A percentile compares a stretch with the other conserved stretches of the same genome.
Conservation (phyloP, 2,797 vertebrate species). For the Anas capensis region DNA sequence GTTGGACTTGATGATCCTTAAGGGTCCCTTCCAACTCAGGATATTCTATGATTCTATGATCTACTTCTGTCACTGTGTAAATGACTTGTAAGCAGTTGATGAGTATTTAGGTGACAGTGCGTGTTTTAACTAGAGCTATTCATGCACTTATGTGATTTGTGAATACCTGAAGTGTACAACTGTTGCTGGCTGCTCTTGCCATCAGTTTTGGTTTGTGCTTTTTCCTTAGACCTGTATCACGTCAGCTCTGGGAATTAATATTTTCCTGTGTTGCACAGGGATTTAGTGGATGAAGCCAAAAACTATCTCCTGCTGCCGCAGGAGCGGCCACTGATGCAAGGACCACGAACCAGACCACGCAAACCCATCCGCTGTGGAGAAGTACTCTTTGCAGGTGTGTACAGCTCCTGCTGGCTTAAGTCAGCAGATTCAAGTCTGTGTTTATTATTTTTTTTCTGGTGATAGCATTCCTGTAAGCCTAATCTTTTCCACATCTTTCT, state of each 20-base stretch:
- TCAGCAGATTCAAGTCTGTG: not conserved
- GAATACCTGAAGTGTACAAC: not conserved
- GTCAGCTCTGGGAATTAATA: conserved; percentile 8
- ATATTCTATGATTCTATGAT: too few relatives aligned
- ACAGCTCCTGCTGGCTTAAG: not conserved
- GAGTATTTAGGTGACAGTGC: not conserved
- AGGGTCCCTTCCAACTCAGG: too few relatives aligned
- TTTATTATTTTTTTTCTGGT: not conserved
- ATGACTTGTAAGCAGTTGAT: not conserved
- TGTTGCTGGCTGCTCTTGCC: conserved; percentile 4
- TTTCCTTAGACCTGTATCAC: not conserved
- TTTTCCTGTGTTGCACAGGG: conserved; percentile 80
- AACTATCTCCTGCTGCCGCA: conserved; percentile 97
- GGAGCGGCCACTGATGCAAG: conserved; percentile 97
- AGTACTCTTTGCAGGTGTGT: conserved; percentile 96
- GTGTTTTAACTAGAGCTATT: not conserved
- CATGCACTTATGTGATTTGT: not conserved
- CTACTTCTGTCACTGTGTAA: not conserved
- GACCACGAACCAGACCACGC: conserved; percentile 93
- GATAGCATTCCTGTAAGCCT: not conserved
- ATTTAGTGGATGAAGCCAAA: conserved; percentile 98
- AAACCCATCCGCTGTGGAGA: conserved; percentile 98
- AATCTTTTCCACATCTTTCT: not conserved
- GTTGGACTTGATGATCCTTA: too few relatives aligned
- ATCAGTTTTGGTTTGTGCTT: not conserved